These are phyloP conservation scores for Pocota personata DNA, from an alignment of 2,888 invertebrate species.

Conservation along the genomic window DNA sequence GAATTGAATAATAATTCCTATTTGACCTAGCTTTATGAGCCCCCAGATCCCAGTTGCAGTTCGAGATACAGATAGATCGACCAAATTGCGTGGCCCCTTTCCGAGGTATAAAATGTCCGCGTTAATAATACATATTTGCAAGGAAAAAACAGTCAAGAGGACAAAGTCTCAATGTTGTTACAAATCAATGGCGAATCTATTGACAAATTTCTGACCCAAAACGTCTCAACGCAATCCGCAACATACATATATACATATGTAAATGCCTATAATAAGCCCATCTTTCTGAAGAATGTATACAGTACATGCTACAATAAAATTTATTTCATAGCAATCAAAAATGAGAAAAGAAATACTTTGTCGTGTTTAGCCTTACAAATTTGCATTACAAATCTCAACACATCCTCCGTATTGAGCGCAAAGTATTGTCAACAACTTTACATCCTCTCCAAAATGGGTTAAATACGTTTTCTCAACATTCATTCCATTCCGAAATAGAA, in stretches of 20 bases:
- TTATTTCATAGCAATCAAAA: background rate
- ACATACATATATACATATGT: too few relatives aligned
- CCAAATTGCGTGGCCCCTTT: too few relatives aligned
- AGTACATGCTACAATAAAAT: background rate
- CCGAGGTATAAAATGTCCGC: too few relatives aligned
- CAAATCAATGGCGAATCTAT: too few relatives aligned
- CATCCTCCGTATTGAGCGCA: background rate
- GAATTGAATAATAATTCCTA: too few relatives aligned
- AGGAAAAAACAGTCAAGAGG: too few relatives aligned
- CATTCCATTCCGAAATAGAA: constrained; percentile 15
- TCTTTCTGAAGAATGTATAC: background rate
- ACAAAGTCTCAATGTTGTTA: too few relatives aligned
- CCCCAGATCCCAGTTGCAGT: too few relatives aligned
- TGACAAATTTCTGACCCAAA: background rate
- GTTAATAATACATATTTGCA: too few relatives aligned
- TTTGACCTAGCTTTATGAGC: too few relatives aligned
- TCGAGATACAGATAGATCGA: too few relatives aligned
- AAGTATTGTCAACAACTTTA: constrained; percentile 41
- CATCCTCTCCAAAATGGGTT: constrained; percentile 33
- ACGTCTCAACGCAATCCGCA: background rate
- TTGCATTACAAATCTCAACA: constrained; percentile 31
- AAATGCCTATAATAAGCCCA: background rate
- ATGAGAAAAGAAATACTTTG: background rate
- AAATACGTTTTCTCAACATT: constrained; percentile 36
- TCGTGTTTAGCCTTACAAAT: constrained; percentile 12